Percentiles rank a stretch among this genome's conserved stretches.
These are phyloP conservation scores for Aphidius colemani DNA, from an alignment of 2,888 invertebrate genomes.

Conservation along the genomic window DNA sequence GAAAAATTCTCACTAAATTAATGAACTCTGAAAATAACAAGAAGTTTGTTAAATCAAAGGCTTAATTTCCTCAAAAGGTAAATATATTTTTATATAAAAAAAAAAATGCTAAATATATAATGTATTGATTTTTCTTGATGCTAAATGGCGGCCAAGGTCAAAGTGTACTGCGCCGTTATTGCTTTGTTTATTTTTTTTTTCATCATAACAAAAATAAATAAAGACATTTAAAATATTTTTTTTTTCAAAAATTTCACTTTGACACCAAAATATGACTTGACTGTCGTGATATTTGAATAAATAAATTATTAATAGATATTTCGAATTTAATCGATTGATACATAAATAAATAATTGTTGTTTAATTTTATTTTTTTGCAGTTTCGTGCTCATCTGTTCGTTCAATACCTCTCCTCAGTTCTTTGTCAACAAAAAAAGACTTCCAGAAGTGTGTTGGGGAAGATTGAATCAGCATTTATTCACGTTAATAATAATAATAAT, in stretches of 20 bases:
- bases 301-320: background rate
- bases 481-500: background rate
- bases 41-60: conserved; percentile 62
- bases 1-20: conserved; percentile 86
- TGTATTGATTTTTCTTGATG: background rate
- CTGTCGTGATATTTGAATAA: too few species aligned
- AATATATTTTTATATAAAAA: background rate
- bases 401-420: background rate
- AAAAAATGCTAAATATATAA: too few species aligned
- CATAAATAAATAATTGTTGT: background rate
- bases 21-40: conserved; percentile 84
- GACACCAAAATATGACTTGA: too few species aligned
- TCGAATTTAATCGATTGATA: background rate
- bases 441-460: background rate
- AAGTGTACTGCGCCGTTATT: conserved; percentile 19
- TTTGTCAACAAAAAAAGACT: background rate
- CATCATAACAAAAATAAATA: too few species aligned
- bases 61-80: conserved; percentile 33
- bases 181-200: background rate
- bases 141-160: conserved; percentile 27
- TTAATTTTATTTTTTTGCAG: conserved; percentile 2
- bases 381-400: conserved; percentile 15
- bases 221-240: background rate
- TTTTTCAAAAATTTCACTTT: background rate
- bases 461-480: conserved; percentile 14